These are phyloP conservation scores for Phylloscopus collybita DNA, from an alignment of 2,797 vertebrate genomes.

Conservation along the genomic window DNA sequence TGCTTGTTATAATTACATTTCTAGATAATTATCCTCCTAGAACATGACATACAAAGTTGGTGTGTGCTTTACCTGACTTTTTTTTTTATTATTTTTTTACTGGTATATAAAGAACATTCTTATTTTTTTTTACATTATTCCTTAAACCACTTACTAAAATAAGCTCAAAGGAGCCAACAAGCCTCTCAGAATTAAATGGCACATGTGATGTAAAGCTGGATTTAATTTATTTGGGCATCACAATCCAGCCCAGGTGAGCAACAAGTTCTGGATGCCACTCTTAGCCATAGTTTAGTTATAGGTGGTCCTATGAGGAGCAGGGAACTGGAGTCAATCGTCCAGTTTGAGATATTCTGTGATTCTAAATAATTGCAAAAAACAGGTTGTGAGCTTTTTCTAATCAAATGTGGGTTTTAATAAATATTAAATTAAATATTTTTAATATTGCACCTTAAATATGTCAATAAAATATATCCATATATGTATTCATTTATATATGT, in stretches of 20 bases:
- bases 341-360: not conserved
- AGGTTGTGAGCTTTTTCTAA: not conserved
- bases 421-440: not conserved
- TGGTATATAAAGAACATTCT: not conserved
- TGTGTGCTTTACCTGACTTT: not conserved
- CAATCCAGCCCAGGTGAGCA: not conserved
- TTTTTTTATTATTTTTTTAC: not conserved
- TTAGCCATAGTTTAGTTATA: not conserved
- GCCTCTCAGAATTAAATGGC: not conserved
- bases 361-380: not conserved
- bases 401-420: fast-evolving
- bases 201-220: too few relatives aligned
- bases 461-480: not conserved
- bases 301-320: too few relatives aligned
- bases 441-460: not conserved
- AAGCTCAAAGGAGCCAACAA: not conserved
- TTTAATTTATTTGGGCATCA: not conserved
- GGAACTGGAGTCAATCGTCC: fast-evolving
- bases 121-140: not conserved
- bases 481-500: too few relatives aligned
- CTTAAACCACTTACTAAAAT: not conserved
- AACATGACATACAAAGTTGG: not conserved
- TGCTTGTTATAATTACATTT: not conserved
- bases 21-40: not conserved
- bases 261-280: not conserved